Base-by-base conservation (phyloP, 1,140 invertebrate species). In the Drosophila rhopaloa region DNA sequence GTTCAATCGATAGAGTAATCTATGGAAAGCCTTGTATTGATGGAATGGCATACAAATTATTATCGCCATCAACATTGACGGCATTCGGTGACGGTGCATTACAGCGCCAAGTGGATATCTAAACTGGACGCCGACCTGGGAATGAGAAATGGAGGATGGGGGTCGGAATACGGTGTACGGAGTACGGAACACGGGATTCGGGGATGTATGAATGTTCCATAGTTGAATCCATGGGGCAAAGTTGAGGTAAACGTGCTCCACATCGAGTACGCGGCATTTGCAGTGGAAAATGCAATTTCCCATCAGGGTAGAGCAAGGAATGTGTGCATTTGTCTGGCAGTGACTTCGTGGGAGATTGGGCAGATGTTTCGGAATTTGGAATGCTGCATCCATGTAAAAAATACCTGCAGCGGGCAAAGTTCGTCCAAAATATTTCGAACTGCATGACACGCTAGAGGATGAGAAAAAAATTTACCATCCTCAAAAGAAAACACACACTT, bases 211-310 rank as follows among this genome's bases (percentile, higher is more conserved):
- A 62, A 63, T 67, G 32, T 51, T 43, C 35, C 60, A 50, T 50
- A 67, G 65, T 16, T 37, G 24, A 24, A 61, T 41, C 54, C 35
- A 56, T 32, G 51, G 54, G 63, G 46, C 53, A 66, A 37, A 48
- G 59, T 35, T 48, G 50, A 47, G 35, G 54, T 68, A 88, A 66
- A 89, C 83, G 84, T 88, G 83, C 84, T 70, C 46, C 63, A 89
- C 76, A 80, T 88, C 63, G 62, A 71, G 72, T 88, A 32, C 66
- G 41, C 44, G 67, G 82, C 76, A 86, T 86, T 86, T 88, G 76
- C 72, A 74, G 63, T 51, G 73, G 51, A 63, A 82, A 79, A 76
- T 85, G 58, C 46, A 81, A 81, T 85, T 85, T 85, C 58, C 51
- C 67, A 70, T n/a, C 60, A 72, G 57, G 29, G 61, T 35, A 54